These are phyloP conservation scores for Neoniphon sammara DNA, from an alignment of 2,797 vertebrate genomes.

Conservation along the genomic window DNA sequence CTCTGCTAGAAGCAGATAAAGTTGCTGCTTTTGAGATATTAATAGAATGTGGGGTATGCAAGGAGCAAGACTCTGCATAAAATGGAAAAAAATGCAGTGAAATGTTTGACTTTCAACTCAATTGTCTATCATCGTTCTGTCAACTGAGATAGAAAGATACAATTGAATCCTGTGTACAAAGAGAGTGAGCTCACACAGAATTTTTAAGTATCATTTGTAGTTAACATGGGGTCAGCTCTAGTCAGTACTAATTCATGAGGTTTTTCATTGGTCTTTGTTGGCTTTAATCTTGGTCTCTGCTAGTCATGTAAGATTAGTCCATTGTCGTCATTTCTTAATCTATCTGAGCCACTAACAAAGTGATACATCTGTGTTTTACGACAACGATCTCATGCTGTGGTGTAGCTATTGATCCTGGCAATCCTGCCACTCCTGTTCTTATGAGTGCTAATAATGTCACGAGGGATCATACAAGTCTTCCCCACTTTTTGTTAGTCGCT, in stretches of 20 bases:
- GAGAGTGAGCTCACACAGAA: neutral
- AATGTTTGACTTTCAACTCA: conserved; percentile 33
- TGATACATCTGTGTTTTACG: conserved; percentile 32
- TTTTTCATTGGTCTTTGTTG: conserved; percentile 44
- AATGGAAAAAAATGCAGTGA: neutral
- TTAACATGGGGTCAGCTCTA: conserved; percentile 17
- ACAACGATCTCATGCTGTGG: neutral
- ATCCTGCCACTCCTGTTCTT: conserved; percentile 20
- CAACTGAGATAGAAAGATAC: neutral
- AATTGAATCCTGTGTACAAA: conserved; percentile 6
- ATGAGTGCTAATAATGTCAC: conserved; percentile 1
- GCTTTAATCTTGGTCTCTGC: conserved; percentile 55
- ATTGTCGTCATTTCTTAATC: conserved; percentile 43
- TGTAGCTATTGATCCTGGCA: neutral
- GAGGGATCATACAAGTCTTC: conserved; percentile 1
- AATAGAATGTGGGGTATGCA: conserved; percentile 24
- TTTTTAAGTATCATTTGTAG: conserved; percentile 3
- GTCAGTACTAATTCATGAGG: conserved; percentile 47
- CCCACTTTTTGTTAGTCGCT: neutral
- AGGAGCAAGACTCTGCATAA: neutral
- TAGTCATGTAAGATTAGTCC: conserved; percentile 48
- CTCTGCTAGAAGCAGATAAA: conserved; percentile 29
- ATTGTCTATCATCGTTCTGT: neutral
- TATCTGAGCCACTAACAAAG: conserved; percentile 27
- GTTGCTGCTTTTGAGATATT: neutral